A percentile compares a stretch with the other conserved stretches of the same genome.
Evolutionary conservation across 2,797 vertebrate species (phyloP).

Genomic region (Liparis tanakae): DNA sequence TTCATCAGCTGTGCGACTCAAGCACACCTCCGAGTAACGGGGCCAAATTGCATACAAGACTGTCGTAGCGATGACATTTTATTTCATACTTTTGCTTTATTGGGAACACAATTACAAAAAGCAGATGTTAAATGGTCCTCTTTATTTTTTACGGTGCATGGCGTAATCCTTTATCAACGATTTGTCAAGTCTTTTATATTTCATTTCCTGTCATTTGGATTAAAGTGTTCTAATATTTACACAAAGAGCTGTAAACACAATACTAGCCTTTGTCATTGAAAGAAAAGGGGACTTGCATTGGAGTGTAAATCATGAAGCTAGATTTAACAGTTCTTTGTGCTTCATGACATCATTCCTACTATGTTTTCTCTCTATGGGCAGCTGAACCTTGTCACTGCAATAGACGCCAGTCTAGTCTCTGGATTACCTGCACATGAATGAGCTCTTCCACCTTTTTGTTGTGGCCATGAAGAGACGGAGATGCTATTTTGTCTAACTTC

Average conservation of each 20-base stretch:
- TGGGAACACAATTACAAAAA: constrained; percentile 25
- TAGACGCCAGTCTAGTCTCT: not conserved
- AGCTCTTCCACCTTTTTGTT: not conserved
- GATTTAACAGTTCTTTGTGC: not conserved
- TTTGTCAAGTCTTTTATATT: not conserved
- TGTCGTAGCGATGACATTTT: constrained; percentile 60
- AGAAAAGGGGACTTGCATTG: not conserved
- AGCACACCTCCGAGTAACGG: constrained; percentile 27
- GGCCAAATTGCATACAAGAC: constrained; percentile 36
- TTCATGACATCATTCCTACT: not conserved
- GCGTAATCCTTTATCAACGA: not conserved
- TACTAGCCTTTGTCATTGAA: not conserved
- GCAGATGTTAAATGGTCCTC: not conserved
- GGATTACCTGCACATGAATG: not conserved
- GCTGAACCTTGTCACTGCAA: not conserved
- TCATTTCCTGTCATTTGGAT: not conserved
- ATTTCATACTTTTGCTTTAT: constrained; percentile 50
- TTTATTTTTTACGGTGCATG: not conserved
- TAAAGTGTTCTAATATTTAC: not conserved
- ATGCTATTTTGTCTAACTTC: not conserved
- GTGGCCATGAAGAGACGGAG: not conserved
- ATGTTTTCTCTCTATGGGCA: not conserved
- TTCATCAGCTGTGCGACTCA: constrained; percentile 59
- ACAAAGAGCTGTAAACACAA: not conserved
- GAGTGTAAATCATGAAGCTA: not conserved